phyloP scores from a whole-genome alignment of 1,140 invertebrate genomes.

The Limonius californicus region DNA sequence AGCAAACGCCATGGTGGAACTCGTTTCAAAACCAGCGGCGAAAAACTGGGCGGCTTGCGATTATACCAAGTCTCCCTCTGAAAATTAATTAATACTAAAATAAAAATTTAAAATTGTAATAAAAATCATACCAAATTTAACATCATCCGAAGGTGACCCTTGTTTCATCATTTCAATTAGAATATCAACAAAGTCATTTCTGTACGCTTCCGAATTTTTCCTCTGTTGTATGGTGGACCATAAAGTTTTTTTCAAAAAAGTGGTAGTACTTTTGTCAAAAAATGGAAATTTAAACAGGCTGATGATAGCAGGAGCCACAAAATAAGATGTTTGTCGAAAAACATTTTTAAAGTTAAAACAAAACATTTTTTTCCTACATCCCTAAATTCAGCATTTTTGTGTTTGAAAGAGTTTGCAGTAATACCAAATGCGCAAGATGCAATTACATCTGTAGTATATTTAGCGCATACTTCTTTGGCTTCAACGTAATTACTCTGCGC shows the following conservation, averaged over 20 bases:
- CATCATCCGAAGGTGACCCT: neutral
- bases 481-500: slow-evolving; percentile 24
- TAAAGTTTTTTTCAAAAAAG: slow-evolving; percentile 30
- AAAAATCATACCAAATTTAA: too few species aligned
- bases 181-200: slow-evolving; percentile 39
- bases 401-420: slow-evolving; percentile 44
- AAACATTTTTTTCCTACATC: slow-evolving; percentile 30
- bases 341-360: slow-evolving; percentile 22
- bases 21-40: slow-evolving; percentile 73
- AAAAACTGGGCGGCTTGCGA: slow-evolving; percentile 69
- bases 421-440: slow-evolving; percentile 50
- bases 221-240: slow-evolving; percentile 26
- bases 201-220: slow-evolving; percentile 2
- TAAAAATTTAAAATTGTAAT: too few species aligned
- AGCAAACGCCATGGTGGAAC: slow-evolving; percentile 62
- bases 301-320: slow-evolving; percentile 36
- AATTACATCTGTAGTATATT: slow-evolving; percentile 53
- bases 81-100: slow-evolving; percentile 3
- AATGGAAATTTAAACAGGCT: slow-evolving; percentile 37
- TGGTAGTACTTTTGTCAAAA: slow-evolving; percentile 23
- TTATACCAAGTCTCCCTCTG: slow-evolving; percentile 54
- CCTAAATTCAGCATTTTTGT: slow-evolving; percentile 47
- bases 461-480: slow-evolving; percentile 36
- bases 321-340: slow-evolving; percentile 34
- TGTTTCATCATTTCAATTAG: slow-evolving; percentile 3